These are phyloP conservation scores for Zaprionus camerounensis DNA, from an alignment of 1,140 invertebrate genomes.

Conservation along the genomic window DNA sequence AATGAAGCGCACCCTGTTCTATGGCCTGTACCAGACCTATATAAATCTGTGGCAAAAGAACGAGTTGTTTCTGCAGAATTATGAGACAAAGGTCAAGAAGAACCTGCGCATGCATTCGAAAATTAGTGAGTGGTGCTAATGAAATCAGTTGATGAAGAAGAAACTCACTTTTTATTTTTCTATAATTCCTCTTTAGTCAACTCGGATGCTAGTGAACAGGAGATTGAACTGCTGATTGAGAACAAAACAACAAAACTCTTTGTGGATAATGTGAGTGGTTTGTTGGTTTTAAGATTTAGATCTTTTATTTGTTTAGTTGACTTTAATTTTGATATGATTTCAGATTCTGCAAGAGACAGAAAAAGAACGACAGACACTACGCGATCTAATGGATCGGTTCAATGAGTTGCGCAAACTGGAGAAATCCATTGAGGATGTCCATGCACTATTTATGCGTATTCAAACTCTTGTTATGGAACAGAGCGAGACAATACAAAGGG, in stretches of 20 bases:
- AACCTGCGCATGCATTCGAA: slow-evolving; percentile 77
- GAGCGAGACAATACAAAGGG: slow-evolving; percentile 78
- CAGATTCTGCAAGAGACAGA: slow-evolving; percentile 83
- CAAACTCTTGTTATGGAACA: slow-evolving; percentile 82
- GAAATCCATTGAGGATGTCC: slow-evolving; percentile 82
- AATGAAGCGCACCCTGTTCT: slow-evolving; percentile 80
- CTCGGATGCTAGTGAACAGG: slow-evolving; percentile 77
- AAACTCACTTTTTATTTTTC: neutral
- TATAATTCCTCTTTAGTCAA: slow-evolving; percentile 56
- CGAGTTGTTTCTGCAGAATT: slow-evolving; percentile 75
- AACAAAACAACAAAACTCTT: slow-evolving; percentile 82
- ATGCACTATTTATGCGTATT: slow-evolving; percentile 80
- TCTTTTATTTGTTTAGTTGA: neutral
- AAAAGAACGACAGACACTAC: slow-evolving; percentile 73
- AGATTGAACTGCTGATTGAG: slow-evolving; percentile 77
- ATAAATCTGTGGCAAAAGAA: slow-evolving; percentile 81
- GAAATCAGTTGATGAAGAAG: neutral
- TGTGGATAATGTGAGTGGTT: slow-evolving; percentile 79
- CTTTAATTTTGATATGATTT: neutral
- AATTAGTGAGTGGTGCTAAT: slow-evolving; percentile 64
- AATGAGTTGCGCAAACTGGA: slow-evolving; percentile 80
- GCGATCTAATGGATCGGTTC: slow-evolving; percentile 79
- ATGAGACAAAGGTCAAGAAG: slow-evolving; percentile 76
- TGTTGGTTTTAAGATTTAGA: neutral
- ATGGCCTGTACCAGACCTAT: slow-evolving; percentile 79